Evolutionary conservation across 2,888 invertebrate species (phyloP).

Genomic region (Allophyes oxyacanthae): DNA sequence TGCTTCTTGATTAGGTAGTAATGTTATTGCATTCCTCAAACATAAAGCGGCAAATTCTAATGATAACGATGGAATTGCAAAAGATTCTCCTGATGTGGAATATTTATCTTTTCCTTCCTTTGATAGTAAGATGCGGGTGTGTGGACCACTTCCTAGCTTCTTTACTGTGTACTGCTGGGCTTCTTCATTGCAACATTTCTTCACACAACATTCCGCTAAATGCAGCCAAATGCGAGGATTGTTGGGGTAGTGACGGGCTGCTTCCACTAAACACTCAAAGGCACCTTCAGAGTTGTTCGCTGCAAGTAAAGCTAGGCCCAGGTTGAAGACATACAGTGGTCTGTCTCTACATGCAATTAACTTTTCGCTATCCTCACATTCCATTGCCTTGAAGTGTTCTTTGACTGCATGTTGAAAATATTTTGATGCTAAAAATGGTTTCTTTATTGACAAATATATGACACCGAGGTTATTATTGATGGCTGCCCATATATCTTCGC

Average conservation of each 20-base stretch:
- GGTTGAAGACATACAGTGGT: constrained; percentile 93
- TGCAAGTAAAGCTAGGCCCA: constrained; percentile 95
- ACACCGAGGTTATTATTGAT: constrained; percentile 95
- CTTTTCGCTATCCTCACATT: constrained; percentile 79
- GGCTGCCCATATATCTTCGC: constrained; percentile 87
- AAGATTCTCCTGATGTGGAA: constrained; percentile 91
- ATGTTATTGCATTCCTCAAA: constrained; percentile 94
- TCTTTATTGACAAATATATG: constrained; percentile 94
- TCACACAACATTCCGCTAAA: constrained; percentile 97
- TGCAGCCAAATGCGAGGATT: constrained; percentile 97
- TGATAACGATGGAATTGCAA: constrained; percentile 96
- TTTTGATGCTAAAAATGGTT: constrained; percentile 94
- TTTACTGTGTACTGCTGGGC: constrained; percentile 80
- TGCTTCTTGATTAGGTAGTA: constrained; percentile 90
- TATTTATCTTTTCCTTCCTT: constrained; percentile 82
- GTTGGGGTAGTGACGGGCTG: constrained; percentile 94
- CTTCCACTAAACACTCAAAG: constrained; percentile 97
- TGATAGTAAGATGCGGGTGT: constrained; percentile 78
- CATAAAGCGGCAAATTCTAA: constrained; percentile 97
- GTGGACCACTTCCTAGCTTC: constrained; percentile 84
- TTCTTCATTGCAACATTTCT: constrained; percentile 90
- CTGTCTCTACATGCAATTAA: constrained; percentile 82
- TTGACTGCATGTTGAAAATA: constrained; percentile 94
- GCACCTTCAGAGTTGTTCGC: constrained; percentile 95
- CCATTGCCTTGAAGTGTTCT: constrained; percentile 90